phyloP scores from a whole-genome alignment of 1,140 invertebrate genomes.

The Drosophila yakuba region DNA sequence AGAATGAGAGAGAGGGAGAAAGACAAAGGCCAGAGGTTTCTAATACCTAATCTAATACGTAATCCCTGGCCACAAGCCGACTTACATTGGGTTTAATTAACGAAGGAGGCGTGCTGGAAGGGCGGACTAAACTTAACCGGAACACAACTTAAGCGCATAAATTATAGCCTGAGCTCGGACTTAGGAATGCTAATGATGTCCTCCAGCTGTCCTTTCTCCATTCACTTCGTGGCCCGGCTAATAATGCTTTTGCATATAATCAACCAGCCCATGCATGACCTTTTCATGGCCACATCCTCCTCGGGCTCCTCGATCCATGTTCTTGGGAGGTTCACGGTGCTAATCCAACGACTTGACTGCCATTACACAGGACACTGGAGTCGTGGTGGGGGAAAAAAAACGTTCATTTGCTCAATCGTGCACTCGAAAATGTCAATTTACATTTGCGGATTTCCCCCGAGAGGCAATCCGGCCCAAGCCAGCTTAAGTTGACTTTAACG shows the following conservation, averaged over 20 bases:
- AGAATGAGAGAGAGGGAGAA: too few relatives aligned
- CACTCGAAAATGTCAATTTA: slow-evolving; percentile 83
- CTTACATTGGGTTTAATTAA: slow-evolving; percentile 58
- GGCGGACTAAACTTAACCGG: slow-evolving; percentile 35
- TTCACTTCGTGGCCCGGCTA: slow-evolving; percentile 17
- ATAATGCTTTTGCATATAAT: slow-evolving; percentile 77
- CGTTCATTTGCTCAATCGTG: slow-evolving; percentile 82
- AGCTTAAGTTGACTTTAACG: slow-evolving; percentile 83
- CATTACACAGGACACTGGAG: slow-evolving; percentile 59
- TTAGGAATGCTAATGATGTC: slow-evolving; percentile 66
- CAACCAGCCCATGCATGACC: slow-evolving; percentile 66
- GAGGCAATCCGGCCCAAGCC: slow-evolving; percentile 38
- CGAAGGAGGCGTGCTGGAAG: slow-evolving; percentile 14
- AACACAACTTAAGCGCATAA: slow-evolving; percentile 56
- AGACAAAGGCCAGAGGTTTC: neutral
- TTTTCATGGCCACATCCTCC: neutral
- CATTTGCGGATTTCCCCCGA: slow-evolving; percentile 69
- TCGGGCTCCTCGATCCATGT: neutral
- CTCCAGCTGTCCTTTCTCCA: slow-evolving; percentile 32
- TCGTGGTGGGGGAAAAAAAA: slow-evolving; percentile 41
- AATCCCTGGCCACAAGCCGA: slow-evolving; percentile 38
- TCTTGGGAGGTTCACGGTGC: slow-evolving; percentile 53
- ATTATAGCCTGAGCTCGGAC: slow-evolving; percentile 54
- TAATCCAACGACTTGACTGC: slow-evolving; percentile 78
- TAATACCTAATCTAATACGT: slow-evolving; percentile 43